A percentile compares a stretch with the other conserved stretches of the same genome.
These are phyloP conservation scores for Zosterops hypoxanthus DNA, from an alignment of 2,113 vertebrate genomes.

Conservation along the genomic window DNA sequence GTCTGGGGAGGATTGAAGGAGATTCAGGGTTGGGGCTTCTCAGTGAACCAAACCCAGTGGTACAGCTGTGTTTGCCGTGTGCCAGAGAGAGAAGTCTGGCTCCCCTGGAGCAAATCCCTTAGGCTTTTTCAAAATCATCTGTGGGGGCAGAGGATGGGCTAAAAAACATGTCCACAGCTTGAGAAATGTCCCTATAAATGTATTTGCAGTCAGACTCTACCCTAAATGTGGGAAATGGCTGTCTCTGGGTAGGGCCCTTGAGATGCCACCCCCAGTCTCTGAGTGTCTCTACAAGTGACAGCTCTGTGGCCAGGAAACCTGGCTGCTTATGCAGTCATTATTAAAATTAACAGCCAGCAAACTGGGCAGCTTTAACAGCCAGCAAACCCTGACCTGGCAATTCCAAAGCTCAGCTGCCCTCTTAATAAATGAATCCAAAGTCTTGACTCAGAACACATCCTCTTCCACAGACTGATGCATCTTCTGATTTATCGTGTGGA, in stretches of 20 bases:
- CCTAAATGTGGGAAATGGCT: neutral
- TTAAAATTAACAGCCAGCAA: neutral
- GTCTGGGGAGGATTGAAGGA: neutral
- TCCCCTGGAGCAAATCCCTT: neutral
- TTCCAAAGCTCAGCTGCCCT: neutral
- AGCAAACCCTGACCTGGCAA: neutral
- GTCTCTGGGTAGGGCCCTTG: rapidly evolving
- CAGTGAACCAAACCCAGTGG: too few species aligned
- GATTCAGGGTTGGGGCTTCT: neutral
- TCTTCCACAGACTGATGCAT: neutral
- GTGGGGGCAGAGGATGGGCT: neutral
- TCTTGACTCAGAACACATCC: neutral
- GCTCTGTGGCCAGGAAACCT: neutral
- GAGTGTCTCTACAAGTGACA: neutral
- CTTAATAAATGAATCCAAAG: neutral
- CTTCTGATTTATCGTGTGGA: neutral
- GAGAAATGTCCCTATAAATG: neutral
- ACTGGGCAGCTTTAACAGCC: neutral
- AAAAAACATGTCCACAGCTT: neutral
- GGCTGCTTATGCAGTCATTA: neutral
- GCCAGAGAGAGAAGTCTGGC: neutral
- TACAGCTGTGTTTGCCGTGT: rapidly evolving
- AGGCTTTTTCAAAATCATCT: neutral
- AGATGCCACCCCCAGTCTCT: neutral
- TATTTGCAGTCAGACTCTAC: neutral